These are phyloP conservation scores for Neofelis nebulosa DNA, from an alignment of 2,113 vertebrate genomes.

Conservation along the genomic window DNA sequence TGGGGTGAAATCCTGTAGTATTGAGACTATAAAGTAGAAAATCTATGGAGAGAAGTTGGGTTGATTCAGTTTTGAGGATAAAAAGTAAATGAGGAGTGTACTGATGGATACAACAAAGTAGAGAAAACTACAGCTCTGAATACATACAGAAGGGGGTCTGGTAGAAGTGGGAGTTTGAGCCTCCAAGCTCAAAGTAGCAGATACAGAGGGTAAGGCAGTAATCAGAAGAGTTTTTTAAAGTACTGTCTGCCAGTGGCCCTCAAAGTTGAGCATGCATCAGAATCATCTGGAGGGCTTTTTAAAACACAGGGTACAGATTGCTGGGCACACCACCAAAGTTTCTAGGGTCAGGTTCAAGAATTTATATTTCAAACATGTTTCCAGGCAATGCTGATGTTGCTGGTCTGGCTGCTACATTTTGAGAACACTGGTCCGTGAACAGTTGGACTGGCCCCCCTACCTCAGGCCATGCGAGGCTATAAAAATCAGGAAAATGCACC, in stretches of 20 bases:
- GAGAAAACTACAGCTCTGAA: not conserved
- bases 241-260: not conserved
- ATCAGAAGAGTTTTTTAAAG: not conserved
- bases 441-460: not conserved
- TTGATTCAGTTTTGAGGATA: conserved; percentile 6
- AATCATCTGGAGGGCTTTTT: not conserved
- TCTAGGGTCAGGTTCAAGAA: not conserved
- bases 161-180: not conserved
- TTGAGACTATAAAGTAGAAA: not conserved
- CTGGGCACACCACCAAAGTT: not conserved
- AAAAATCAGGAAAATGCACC: not conserved
- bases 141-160: not conserved
- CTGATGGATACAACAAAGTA: not conserved
- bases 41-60: not conserved
- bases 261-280: not conserved
- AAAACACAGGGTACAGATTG: not conserved
- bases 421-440: not conserved
- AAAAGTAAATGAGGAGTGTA: not conserved
- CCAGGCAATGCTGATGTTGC: not conserved
- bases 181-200: not conserved
- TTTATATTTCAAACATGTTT: not conserved
- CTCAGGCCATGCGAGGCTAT: not conserved
- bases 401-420: not conserved
- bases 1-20: not conserved
- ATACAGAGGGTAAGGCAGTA: not conserved